phyloP scores from a whole-genome alignment of 1,140 invertebrate species.

The Zaprionus africanus region DNA sequence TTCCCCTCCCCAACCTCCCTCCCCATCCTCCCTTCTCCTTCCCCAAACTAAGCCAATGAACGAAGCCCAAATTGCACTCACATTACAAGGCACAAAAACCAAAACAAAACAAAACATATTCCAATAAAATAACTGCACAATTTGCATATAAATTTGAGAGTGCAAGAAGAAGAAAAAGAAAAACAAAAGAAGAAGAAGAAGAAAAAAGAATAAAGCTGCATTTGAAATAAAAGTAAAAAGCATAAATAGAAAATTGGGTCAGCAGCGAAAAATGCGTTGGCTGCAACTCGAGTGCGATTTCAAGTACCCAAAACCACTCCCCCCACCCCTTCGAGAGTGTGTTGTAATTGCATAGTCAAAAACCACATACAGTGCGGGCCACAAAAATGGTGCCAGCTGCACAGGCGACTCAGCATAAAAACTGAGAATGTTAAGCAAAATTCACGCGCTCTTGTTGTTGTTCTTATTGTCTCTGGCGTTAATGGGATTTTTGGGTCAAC shows the following conservation, averaged over 20 bases:
- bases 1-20: neutral
- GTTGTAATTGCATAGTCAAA: constrained; percentile 64
- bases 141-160: constrained; percentile 26
- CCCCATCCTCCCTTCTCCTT: neutral
- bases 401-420: constrained; percentile 64
- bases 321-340: constrained; percentile 5
- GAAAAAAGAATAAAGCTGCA: constrained; percentile 15
- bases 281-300: constrained; percentile 22
- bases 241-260: constrained; percentile 30
- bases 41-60: constrained; percentile 44
- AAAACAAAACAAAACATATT: constrained; percentile 4
- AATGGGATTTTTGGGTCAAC: constrained; percentile 75
- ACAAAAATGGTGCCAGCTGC: constrained; percentile 61
- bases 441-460: constrained; percentile 10
- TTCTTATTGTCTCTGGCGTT: constrained; percentile 28
- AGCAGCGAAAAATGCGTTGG: neutral
- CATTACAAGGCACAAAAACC: constrained; percentile 17
- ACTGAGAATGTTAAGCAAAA: constrained; percentile 47
- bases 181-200: neutral
- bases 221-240: constrained; percentile 19
- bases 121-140: constrained; percentile 30
- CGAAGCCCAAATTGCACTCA: constrained; percentile 31
- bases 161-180: constrained; percentile 12
- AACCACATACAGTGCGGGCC: constrained; percentile 53
- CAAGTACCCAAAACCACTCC: neutral